Evolutionary conservation across 2,888 invertebrate genomes (phyloP).

Genomic region (Caenorhabditis plicata): DNA sequence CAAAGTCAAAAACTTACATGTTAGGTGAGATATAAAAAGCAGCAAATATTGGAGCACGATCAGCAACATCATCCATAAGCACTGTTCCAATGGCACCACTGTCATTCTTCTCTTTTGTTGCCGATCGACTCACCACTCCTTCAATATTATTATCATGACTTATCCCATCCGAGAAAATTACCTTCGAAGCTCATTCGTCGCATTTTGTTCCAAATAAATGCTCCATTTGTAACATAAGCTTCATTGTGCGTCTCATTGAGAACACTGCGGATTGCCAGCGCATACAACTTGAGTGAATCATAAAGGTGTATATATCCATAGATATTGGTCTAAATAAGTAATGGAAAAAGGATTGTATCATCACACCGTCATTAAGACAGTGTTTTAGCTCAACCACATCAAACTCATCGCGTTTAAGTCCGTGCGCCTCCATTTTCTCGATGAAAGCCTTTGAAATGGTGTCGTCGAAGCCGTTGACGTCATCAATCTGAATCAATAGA

Average conservation of each 20-base stretch:
- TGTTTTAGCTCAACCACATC: constrained; percentile 44
- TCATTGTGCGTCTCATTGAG: constrained; percentile 44
- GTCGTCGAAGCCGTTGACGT: constrained; percentile 64
- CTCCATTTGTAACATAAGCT: constrained; percentile 52
- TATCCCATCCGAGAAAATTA: no score
- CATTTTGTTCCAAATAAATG: constrained; percentile 60
- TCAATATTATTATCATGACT: not conserved
- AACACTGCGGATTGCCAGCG: constrained; percentile 50
- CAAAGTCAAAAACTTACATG: no score
- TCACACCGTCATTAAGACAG: no score
- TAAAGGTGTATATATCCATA: constrained; percentile 63
- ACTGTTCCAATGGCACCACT: constrained; percentile 52
- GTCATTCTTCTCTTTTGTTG: constrained; percentile 18
- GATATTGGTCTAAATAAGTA: constrained; percentile 46
- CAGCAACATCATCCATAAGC: constrained; percentile 63
- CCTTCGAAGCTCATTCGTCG: constrained; percentile 57
- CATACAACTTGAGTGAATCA: constrained; percentile 61
- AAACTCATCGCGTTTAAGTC: constrained; percentile 51
- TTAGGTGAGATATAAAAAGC: constrained; percentile 62
- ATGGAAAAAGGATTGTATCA: not conserved
- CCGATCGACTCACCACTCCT: constrained; percentile 23
- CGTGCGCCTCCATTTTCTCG: constrained; percentile 57
- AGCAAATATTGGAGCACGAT: constrained; percentile 60
- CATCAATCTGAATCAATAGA: no score
- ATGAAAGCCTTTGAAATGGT: constrained; percentile 53